These are phyloP conservation scores for Herpetotheres cachinnans DNA, from an alignment of 2,113 vertebrate species.

Conservation along the genomic window DNA sequence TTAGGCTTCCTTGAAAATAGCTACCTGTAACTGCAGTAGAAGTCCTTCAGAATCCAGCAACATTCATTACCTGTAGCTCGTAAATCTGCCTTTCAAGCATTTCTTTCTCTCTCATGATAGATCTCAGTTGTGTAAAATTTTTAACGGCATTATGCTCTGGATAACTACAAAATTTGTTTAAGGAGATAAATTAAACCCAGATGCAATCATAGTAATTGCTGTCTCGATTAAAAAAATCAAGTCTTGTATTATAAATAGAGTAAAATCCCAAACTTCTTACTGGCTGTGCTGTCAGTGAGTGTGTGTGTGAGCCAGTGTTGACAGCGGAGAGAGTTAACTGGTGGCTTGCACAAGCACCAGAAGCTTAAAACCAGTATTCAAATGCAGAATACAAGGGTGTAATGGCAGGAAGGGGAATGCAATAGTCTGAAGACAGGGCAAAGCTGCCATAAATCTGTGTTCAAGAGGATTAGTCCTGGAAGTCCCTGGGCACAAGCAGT, in stretches of 20 bases:
- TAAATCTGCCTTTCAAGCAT: not conserved
- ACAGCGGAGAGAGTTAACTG: not conserved
- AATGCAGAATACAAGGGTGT: not conserved
- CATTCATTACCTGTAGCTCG: not conserved
- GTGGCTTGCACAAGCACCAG: not conserved
- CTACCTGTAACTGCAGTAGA: not conserved
- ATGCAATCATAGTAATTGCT: not conserved
- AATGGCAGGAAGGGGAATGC: not conserved
- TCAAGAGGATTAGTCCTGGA: constrained; percentile 4
- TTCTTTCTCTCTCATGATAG: not conserved
- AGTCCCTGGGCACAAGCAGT: not conserved
- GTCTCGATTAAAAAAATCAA: not conserved
- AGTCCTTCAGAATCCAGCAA: not conserved
- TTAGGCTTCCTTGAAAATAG: not conserved
- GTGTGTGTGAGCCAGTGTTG: too few species aligned
- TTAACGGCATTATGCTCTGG: not conserved
- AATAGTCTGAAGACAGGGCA: not conserved
- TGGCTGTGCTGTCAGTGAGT: not conserved
- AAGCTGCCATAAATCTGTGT: not conserved
- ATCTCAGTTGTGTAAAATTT: not conserved
- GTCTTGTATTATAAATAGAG: not conserved
- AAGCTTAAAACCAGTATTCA: not conserved
- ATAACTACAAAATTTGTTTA: not conserved
- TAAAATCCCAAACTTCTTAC: not conserved
- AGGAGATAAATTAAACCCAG: not conserved